Conservation (phyloP, 1,140 invertebrate species). For the Sycophila sp. region DNA sequence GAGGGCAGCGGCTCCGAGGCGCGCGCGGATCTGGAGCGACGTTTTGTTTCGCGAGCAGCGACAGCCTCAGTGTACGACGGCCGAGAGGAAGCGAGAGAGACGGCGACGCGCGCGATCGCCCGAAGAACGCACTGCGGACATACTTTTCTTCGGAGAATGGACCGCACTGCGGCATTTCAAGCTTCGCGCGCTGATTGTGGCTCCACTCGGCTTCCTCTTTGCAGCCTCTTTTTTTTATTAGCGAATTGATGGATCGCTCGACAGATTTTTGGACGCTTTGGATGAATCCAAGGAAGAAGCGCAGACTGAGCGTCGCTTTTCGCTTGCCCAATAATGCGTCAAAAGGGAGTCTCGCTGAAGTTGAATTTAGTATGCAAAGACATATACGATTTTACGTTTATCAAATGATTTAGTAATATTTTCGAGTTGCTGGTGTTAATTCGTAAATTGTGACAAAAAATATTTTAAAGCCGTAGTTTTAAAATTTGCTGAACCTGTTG, state of each 20-base stretch:
- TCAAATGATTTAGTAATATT: too few species aligned
- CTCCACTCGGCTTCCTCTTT: neutral
- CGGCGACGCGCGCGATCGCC: neutral
- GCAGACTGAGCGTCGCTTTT: too few species aligned
- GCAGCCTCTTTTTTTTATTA: neutral
- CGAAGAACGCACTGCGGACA: slow-evolving; percentile 34
- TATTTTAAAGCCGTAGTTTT: too few species aligned
- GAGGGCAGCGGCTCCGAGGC: too few species aligned
- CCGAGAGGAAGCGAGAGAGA: neutral
- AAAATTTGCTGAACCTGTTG: too few species aligned
- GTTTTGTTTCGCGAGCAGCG: slow-evolving; percentile 7
- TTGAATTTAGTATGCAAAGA: too few species aligned
- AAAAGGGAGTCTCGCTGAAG: too few species aligned
- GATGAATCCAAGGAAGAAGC: neutral
- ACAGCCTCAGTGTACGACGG: too few species aligned
- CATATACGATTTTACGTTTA: too few species aligned
- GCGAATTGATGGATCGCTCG: slow-evolving; percentile 4
- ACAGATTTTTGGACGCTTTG: slow-evolving; percentile 10
- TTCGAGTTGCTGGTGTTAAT: too few species aligned
- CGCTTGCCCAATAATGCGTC: too few species aligned
- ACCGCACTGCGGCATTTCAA: slow-evolving; percentile 37
- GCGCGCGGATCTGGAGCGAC: slow-evolving; percentile 19
- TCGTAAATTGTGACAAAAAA: too few species aligned
- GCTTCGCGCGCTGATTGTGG: neutral
- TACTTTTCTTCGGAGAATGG: slow-evolving; percentile 37